Percentiles rank a stretch among this genome's conserved stretches.
phyloP scores from a whole-genome alignment of 2,797 vertebrate genomes.

The Chelon labrosus region DNA sequence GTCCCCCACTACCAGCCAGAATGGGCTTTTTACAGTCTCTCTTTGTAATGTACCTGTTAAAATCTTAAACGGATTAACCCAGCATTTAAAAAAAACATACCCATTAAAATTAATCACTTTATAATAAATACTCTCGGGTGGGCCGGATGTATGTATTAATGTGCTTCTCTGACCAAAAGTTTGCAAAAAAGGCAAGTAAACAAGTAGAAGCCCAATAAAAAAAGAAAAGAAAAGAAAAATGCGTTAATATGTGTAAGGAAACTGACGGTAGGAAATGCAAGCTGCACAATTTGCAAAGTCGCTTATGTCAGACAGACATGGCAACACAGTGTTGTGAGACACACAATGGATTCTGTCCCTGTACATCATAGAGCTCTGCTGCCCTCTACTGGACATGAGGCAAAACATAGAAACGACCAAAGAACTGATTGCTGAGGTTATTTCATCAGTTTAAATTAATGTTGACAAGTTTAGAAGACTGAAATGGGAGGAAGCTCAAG shows the following conservation, averaged over 20 bases:
- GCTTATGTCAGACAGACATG: constrained; percentile 16
- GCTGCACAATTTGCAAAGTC: neutral
- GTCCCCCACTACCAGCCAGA: no score
- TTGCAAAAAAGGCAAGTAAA: no score
- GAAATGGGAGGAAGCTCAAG: no score
- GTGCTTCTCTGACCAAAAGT: no score
- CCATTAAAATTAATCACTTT: neutral
- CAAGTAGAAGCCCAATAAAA: neutral
- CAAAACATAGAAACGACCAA: neutral
- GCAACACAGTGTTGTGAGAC: constrained; percentile 26
- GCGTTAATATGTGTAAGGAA: neutral
- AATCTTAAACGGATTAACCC: neutral
- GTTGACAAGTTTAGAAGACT: no score
- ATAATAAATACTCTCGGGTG: no score
- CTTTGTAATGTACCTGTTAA: neutral
- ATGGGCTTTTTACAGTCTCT: neutral
- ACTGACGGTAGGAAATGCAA: neutral
- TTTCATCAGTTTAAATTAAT: neutral
- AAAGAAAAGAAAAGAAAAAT: neutral
- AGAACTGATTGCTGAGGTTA: no score
- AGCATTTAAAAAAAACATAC: no score
- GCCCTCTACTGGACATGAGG: neutral
- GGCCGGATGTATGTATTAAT: no score
- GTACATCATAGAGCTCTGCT: constrained; percentile 15
- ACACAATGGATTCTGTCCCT: constrained; percentile 2